Percentiles rank a stretch among this genome's conserved stretches.
phyloP scores from a whole-genome alignment of 2,113 vertebrate species.

The Chitala chitala region DNA sequence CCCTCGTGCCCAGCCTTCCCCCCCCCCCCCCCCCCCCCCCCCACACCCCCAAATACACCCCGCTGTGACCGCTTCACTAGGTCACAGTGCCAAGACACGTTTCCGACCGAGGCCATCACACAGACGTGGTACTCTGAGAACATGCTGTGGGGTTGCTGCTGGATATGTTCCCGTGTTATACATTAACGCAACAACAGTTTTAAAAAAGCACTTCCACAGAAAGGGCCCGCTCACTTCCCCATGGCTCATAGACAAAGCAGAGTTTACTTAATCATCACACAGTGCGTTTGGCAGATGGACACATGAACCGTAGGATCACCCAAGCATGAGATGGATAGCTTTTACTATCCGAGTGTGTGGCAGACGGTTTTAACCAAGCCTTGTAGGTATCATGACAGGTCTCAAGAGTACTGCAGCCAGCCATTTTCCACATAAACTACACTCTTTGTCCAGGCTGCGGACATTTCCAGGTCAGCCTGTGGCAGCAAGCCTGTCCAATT shows the following conservation, averaged over 20 bases:
- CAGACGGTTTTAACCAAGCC: background rate
- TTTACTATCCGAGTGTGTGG: background rate
- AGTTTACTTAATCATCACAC: conserved; percentile 26
- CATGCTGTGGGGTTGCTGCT: background rate
- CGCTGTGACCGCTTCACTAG: no score
- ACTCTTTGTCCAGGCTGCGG: no score
- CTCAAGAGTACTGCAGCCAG: no score
- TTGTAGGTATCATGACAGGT: background rate
- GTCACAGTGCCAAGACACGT: background rate
- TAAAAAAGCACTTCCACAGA: conserved; percentile 34
- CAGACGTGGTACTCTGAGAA: conserved; percentile 17
- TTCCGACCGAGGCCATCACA: conserved; percentile 13
- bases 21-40: no score
- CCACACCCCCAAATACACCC: no score
- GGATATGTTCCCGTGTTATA: conserved; percentile 21
- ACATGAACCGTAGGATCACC: background rate
- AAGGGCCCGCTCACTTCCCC: conserved; percentile 25
- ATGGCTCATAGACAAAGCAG: background rate
- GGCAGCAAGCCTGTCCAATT: background rate
- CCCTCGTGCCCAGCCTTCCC: no score
- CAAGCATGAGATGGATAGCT: background rate
- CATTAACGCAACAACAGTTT: background rate
- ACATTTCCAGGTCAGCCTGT: background rate
- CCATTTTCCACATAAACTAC: no score
- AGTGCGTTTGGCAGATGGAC: background rate